Percentiles rank a stretch among this genome's conserved stretches.
Evolutionary conservation across 1,140 invertebrate genomes (phyloP).

Genomic region (Telenomus remus): DNA sequence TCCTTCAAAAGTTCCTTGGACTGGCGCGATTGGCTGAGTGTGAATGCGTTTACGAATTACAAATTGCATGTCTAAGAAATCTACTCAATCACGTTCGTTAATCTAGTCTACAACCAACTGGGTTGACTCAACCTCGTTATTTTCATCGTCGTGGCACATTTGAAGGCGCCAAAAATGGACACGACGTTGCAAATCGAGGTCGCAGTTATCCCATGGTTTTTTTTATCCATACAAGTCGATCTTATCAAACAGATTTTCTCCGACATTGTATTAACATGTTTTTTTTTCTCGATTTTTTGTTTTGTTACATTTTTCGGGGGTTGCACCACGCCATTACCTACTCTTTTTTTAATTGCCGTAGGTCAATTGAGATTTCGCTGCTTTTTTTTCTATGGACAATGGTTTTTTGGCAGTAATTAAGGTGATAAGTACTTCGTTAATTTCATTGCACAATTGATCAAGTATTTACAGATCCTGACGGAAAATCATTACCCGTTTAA

Average conservation of each 20-base stretch:
- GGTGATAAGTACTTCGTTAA: constrained; percentile 17
- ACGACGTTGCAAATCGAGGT: constrained; percentile 24
- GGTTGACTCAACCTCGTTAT: constrained; percentile 8
- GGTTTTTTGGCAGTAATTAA: neutral
- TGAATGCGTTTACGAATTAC: constrained; percentile 47
- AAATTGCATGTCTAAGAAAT: constrained; percentile 42
- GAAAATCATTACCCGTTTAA: neutral
- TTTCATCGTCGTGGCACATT: constrained; percentile 40
- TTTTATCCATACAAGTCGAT: neutral
- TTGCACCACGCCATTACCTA: constrained; percentile 55
- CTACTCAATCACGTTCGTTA: constrained; percentile 32
- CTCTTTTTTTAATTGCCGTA: constrained; percentile 29
- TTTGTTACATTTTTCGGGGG: constrained; percentile 19
- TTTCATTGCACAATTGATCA: neutral
- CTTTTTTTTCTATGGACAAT: constrained; percentile 14
- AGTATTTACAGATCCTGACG: neutral
- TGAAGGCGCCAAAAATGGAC: constrained; percentile 53
- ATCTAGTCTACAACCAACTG: constrained; percentile 1
- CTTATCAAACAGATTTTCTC: neutral
- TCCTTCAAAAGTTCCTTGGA: constrained; percentile 36
- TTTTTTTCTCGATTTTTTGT: constrained; percentile 5
- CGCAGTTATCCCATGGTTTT: neutral
- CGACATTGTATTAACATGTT: too few species aligned
- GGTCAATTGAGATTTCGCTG: constrained; percentile 24
- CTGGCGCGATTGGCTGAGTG: constrained; percentile 41